phyloP scores from a whole-genome alignment of 2,113 vertebrate genomes.

The Scomber colias region DNA sequence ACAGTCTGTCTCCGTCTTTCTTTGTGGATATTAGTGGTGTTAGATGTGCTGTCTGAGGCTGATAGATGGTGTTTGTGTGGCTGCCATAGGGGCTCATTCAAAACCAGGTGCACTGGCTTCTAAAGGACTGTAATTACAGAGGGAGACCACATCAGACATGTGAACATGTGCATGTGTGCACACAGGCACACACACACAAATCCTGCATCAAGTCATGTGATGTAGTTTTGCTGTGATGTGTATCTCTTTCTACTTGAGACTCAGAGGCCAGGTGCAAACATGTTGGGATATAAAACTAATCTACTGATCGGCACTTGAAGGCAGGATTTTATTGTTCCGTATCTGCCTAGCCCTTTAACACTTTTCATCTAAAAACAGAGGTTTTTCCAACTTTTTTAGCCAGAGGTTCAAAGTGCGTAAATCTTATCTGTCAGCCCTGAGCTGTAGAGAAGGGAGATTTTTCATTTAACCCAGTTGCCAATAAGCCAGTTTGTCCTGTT shows the following conservation, averaged over 20 bases:
- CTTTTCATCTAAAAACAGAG: conserved; percentile 55
- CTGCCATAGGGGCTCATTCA: conserved; percentile 73
- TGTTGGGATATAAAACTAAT: conserved; percentile 67
- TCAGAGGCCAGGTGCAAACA: conserved; percentile 70
- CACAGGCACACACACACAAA: conserved; percentile 46
- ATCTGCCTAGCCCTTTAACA: conserved; percentile 53
- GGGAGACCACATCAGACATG: conserved; percentile 77
- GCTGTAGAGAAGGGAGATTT: conserved; percentile 37
- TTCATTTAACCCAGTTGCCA: conserved; percentile 30
- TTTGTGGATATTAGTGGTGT: conserved; percentile 48
- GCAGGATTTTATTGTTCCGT: conserved; percentile 52
- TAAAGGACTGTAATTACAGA: conserved; percentile 77
- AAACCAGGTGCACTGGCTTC: conserved; percentile 78
- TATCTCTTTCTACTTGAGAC: conserved; percentile 60
- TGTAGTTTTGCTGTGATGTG: conserved; percentile 62
- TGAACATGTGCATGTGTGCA: conserved; percentile 49
- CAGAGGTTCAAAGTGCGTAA: conserved; percentile 53
- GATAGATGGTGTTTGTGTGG: conserved; percentile 61
- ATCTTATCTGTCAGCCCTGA: conserved; percentile 36
- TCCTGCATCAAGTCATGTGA: conserved; percentile 56
- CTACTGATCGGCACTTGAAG: conserved; percentile 61
- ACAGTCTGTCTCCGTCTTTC: conserved; percentile 50
- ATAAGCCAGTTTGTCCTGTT: conserved; percentile 29
- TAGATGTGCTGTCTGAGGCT: conserved; percentile 60
- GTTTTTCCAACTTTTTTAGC: conserved; percentile 45